Conservation (phyloP, 2,797 vertebrate species). For the Acanthornis magna region DNA sequence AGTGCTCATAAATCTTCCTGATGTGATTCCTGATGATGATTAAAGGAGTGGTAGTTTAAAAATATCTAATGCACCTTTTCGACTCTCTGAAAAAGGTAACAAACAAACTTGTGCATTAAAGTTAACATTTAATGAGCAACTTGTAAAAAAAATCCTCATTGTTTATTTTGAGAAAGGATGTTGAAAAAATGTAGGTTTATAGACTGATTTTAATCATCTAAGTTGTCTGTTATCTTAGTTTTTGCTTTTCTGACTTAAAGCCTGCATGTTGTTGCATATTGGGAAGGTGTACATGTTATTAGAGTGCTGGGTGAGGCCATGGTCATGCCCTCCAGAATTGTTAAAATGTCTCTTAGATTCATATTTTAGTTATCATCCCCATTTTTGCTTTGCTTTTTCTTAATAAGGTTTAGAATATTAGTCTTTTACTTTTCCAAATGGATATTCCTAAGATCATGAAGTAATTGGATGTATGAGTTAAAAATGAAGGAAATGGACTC, state of each 20-base stretch:
- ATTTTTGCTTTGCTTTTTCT: neutral
- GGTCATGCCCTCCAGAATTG: neutral
- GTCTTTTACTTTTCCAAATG: neutral
- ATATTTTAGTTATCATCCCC: neutral
- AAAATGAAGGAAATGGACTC: neutral
- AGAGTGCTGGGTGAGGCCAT: neutral
- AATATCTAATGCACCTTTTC: neutral
- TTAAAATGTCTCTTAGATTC: neutral
- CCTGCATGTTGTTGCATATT: neutral
- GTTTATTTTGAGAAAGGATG: neutral
- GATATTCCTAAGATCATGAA: neutral
- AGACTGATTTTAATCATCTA: neutral
- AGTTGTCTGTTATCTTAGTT: neutral
- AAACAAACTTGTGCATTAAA: neutral
- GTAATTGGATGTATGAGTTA: neutral
- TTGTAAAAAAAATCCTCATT: neutral
- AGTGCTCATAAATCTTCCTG: neutral
- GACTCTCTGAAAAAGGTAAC: neutral
- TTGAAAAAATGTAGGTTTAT: neutral
- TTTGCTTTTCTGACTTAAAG: neutral
- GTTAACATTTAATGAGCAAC: neutral
- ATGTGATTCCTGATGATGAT: neutral
- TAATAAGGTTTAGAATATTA: neutral
- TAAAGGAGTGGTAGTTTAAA: neutral
- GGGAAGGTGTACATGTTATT: neutral